Base-by-base conservation (phyloP, 2,113 vertebrate species). In the Gasterosteus aculeatus region DNA sequence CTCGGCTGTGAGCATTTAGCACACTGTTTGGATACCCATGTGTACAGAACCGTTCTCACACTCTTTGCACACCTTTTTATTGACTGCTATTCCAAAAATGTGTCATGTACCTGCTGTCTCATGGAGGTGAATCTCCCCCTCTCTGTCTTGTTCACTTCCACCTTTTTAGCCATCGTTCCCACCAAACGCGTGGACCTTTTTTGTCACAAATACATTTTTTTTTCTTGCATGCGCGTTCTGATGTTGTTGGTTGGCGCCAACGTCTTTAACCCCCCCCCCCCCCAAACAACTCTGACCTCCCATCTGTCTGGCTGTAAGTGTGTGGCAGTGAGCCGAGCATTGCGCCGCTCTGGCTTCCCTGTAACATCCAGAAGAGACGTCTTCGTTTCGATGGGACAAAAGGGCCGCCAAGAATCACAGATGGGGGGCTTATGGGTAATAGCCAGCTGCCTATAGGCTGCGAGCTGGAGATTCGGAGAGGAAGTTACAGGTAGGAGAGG, bases 371-470 rank as follows among this genome's bases (percentile, higher is more conserved):
- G 74, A 19, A 0, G 65, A 84, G 61, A 89, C 75, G 77, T 92
- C 89, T 92, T 91, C 84, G 90, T 89, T 78, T 22, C 80, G 87
- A 89, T 72, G 80, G 82, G 61, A 89, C 86, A 88, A 87, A 85
- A 75, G 68, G 51, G 19, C 72, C 62, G 15, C 66, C 33, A 61
- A 44, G 74, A 79, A 80, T 85, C 80, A 61, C 62, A 57, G 78
- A 31, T 41, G 62, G 41, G 22, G 69, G 44, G 59, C 38, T 54
- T 58, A 22, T 65, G 26, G 5, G 62, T 78, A 39, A 3, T 66
- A 22, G 75, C 7, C 74, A 63, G 56, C 22, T 42, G 62, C 59
- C 63, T 62, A 26, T 14, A 3, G 53, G 60, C 68, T 44, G 5
- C 67, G 33, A 51, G 47, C n/a, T 33, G 47, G 35, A 49, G 51